Base-by-base conservation (phyloP, 2,113 vertebrate species). In the Plecotus auritus region DNA sequence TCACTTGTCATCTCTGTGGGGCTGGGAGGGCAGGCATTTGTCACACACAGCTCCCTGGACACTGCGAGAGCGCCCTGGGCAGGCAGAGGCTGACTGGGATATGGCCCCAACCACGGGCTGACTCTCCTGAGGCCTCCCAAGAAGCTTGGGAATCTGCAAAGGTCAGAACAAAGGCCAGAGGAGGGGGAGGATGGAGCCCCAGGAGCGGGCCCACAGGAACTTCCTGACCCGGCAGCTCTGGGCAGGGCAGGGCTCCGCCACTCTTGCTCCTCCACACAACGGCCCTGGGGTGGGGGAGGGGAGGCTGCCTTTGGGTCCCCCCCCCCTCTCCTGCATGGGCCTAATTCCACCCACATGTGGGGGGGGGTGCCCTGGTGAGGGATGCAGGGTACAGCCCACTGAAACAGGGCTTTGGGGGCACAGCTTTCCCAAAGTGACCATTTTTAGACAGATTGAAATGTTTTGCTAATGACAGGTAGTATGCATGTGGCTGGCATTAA, bases 71-170 rank as follows among this genome's bases (percentile, higher is more conserved):
- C 4, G 3, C 42, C 0, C 3, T 40, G 54, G n/a, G 80, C 56
- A 67, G 67, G 30, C 0, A 37, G 94, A 90, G 82, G 88, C 49
- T 13, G 88, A 51, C 85, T 92, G 86, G n/a, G n/a, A 73, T 77
- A 51, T n/a, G 87, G 47, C 49, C 88, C 86, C n/a, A 20, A 32
- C 47, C n/a, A 22, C 70, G 76, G 18, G 30, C 87, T 8, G 16
- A 20, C 61, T n/a, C 67, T 72, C n/a, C 40, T 9, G 54, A 2
- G 88, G 88, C 90, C 85, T 92, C 88, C 51, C 59, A 69, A 90
- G 93, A 90, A 94, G 96, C 91, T 35, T 45, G 90, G 81, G 94
- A 95, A 90, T 93, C 85, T 95, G 88, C 56, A 93, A 94, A 94
- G 94, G 76, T 76, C 32, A 16, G 23, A 85, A 92, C 88, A 88